phyloP scores from a whole-genome alignment of 2,113 vertebrate species.

The Danionella cerebrum region DNA sequence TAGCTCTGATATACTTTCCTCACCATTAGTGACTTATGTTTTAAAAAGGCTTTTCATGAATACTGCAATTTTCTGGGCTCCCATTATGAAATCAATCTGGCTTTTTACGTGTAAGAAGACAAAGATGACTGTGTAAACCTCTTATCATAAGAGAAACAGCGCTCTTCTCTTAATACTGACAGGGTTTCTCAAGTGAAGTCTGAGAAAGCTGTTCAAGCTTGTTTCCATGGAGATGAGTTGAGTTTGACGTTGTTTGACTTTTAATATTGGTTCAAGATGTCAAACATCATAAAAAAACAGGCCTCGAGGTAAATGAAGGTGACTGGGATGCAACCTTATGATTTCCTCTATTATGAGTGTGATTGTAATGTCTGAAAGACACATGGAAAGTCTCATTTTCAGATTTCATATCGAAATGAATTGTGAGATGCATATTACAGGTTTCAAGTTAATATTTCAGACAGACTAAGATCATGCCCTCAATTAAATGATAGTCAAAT shows the following conservation, averaged over 20 bases:
- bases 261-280: slow-evolving; percentile 30
- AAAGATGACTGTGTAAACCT: slow-evolving; percentile 6
- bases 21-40: neutral
- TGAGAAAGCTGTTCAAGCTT: slow-evolving; percentile 4
- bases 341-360: neutral
- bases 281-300: slow-evolving; percentile 5
- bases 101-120: neutral
- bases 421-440: no score
- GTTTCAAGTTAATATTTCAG: neutral
- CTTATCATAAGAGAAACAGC: slow-evolving; percentile 4
- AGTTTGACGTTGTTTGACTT: slow-evolving; percentile 14
- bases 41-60: neutral
- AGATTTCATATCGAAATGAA: neutral
- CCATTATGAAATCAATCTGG: neutral
- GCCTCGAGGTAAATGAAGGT: neutral
- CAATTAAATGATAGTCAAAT: neutral
- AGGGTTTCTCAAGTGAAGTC: slow-evolving; percentile 22
- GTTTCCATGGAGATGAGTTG: slow-evolving; percentile 33
- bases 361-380: neutral
- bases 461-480: neutral
- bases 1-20: neutral
- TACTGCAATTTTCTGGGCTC: neutral
- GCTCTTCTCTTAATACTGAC: slow-evolving; percentile 5
- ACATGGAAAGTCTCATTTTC: neutral
- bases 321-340: neutral